Percentiles rank a stretch among this genome's conserved stretches.
Evolutionary conservation across 92 coral and sea anemone genomes (phyloP).

Genomic region (Epizoanthus illoricatus): DNA sequence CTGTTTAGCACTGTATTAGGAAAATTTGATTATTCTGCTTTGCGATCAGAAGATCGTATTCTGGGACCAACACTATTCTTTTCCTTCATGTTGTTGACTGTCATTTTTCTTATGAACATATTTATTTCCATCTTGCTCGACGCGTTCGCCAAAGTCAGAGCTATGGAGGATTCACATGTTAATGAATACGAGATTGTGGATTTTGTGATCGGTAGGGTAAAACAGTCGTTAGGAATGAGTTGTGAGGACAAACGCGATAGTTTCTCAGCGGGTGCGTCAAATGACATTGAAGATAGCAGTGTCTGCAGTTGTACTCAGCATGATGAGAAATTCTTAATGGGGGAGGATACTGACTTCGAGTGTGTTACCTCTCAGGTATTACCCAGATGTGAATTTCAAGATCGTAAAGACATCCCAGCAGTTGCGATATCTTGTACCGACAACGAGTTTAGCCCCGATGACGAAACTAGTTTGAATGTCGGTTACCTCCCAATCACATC

Average conservation of each 20-base stretch:
- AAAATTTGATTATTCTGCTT: conserved; percentile 63
- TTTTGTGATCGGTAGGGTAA: conserved; percentile 43
- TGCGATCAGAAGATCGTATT: conserved; percentile 46
- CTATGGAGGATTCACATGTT: conserved; percentile 47
- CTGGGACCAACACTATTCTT: conserved; percentile 80
- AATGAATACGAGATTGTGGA: conserved; percentile 71
- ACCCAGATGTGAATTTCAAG: too few relatives aligned
- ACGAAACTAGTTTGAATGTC: too few relatives aligned
- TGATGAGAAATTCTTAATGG: too few relatives aligned
- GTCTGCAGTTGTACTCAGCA: too few relatives aligned
- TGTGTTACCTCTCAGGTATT: too few relatives aligned
- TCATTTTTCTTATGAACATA: conserved; percentile 74
- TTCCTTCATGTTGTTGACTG: conserved; percentile 71
- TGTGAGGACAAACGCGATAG: conserved; percentile 36
- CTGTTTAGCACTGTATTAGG: conserved; percentile 72
- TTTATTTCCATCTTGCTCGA: conserved; percentile 81
- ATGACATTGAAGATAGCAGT: too few relatives aligned
- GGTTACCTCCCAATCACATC: too few relatives aligned
- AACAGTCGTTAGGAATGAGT: conserved; percentile 31
- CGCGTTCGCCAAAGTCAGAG: conserved; percentile 76
- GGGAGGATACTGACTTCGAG: too few relatives aligned
- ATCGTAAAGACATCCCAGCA: too few relatives aligned
- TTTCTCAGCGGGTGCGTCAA: neutral
- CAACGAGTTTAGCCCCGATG: too few relatives aligned
- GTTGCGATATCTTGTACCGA: too few relatives aligned